Base-by-base conservation (phyloP, 2,888 invertebrate genomes). In the Mesorhabditis spiculigera region DNA sequence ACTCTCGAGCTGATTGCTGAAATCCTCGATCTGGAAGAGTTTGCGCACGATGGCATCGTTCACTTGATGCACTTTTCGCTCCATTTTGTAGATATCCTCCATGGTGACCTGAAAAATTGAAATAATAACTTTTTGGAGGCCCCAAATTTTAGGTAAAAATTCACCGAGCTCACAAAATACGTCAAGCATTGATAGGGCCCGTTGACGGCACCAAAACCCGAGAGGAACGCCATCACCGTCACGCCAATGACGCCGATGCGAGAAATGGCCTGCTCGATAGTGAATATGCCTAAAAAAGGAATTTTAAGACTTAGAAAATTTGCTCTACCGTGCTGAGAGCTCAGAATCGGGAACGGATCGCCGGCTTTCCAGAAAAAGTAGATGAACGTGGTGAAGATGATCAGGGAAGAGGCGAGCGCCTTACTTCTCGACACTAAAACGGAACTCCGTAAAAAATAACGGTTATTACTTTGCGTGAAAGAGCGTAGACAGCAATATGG, bases 161-260 rank as follows among this genome's bases (percentile, higher is more conserved):
- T 62, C 5, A 78, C 79, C 45, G 74, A 75, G 71, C 76, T 71
- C 73, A 76, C 75, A 69, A 98, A 98, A 86, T 94, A 94, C 16
- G 94, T 92, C 96, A 99, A 97, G 68, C 94, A 96, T 1, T 94
- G 94, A 86, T 98, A 99, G 0, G 98, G 98, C 87, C 95, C 98
- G 88, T 95, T 99, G 8, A 99, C 98, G 66, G 98, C 98, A 90
- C 98, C 98, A 89, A 99, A 99, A 0, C 98, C 98, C 4, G 97
- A 98, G 4, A 99, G 88, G 62, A 98, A 89, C 0, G 97, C 98
- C 97, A 99, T 99, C 1, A 96, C 93, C 0, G 98, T 99, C 0
- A 99, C 98, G 0, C 98, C 98, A 75, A 99, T 94, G 0, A 99
- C 95, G 44, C 98, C 97, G 72, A 98, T 94, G 74, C 98, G 90